Percentiles rank a stretch among this genome's conserved stretches.
phyloP scores from a whole-genome alignment of 2,797 vertebrate species.

The Acrocephalus scirpaceus region DNA sequence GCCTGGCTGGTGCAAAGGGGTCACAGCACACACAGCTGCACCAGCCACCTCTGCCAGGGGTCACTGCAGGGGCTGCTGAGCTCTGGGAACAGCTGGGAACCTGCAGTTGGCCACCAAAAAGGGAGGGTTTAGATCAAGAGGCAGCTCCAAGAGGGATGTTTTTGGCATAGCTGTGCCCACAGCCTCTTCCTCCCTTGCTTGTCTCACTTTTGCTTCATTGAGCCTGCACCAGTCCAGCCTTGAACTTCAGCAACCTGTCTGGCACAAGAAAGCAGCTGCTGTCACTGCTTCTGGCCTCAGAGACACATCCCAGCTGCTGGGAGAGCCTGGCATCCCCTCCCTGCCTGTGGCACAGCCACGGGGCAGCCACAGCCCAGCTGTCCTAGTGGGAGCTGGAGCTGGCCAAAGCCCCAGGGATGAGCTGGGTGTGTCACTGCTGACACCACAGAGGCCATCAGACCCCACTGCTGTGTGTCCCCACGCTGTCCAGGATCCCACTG shows the following conservation, averaged over 20 bases:
- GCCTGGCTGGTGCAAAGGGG: background rate
- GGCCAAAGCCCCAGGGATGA: background rate
- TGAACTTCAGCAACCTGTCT: background rate
- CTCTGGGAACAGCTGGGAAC: background rate
- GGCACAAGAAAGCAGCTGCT: background rate
- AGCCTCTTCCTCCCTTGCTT: background rate
- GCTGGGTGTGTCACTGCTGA: background rate
- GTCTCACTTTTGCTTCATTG: background rate
- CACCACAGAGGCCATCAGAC: rapidly evolving
- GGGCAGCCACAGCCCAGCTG: background rate
- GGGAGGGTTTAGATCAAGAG: background rate
- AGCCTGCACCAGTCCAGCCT: rapidly evolving
- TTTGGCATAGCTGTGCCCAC: background rate
- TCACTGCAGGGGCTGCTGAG: background rate
- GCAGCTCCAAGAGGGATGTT: background rate
- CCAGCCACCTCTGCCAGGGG: background rate
- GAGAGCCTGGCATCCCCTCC: background rate
- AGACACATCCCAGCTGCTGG: background rate
- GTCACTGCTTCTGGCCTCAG: rapidly evolving
- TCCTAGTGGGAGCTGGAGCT: background rate
- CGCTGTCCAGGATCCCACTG: rapidly evolving
- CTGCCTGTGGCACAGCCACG: background rate
- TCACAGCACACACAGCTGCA: background rate
- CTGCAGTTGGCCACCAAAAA: background rate
- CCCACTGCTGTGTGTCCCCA: background rate